Evolutionary conservation across 2,888 invertebrate species (phyloP), one percentile per base, ranked within the genome.

Genomic region (Brassicogethes aeneus): DNA sequence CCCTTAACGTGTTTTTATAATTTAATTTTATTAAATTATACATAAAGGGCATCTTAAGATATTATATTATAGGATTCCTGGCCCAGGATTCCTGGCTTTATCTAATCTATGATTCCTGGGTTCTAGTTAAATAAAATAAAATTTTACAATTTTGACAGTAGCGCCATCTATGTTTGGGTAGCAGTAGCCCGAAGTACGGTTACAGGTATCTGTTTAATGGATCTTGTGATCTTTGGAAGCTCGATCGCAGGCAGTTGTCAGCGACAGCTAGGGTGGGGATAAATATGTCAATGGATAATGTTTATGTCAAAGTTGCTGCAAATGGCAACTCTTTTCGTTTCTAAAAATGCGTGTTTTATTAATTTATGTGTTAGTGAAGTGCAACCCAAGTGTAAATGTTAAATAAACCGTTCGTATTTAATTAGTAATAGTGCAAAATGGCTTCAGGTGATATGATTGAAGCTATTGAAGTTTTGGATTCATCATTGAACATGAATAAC

Each of bases 381-480:
- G 45, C 42, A 35, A 41, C 44, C 37, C 39, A 36, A 40, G 46
- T 51, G 45, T 52, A 48, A 42, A 38, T 43, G 42, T 36, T 42
- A 36, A 46, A 43, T 37, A 41, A 43, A 34, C 17, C 15, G 39
- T 37, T 42, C 34, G 23, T 14, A 40, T 45, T 43, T 29, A 36
- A 32, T 40, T 10, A 54, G 49, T 51, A 17, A n/a, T 12, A 33
- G 59, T 66, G 51, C 56, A 73, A 75, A 72, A 87, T 87, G 87
- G 87, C 86, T 77, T 85, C 86, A 70, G 85, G 85, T 66, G 85
- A 85, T 72, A 80, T 72, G 64, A 74, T 80, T 66, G 85, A 85
- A 73, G 79, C 79, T 67, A 85, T 87, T 47, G 85, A 86, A 76
- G 70, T 75, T 54, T 75, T 82, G 70, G 85, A 84, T 70, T 76